These are phyloP conservation scores for Spermophilus dauricus DNA, from an alignment of 2,113 vertebrate species.

Conservation along the genomic window DNA sequence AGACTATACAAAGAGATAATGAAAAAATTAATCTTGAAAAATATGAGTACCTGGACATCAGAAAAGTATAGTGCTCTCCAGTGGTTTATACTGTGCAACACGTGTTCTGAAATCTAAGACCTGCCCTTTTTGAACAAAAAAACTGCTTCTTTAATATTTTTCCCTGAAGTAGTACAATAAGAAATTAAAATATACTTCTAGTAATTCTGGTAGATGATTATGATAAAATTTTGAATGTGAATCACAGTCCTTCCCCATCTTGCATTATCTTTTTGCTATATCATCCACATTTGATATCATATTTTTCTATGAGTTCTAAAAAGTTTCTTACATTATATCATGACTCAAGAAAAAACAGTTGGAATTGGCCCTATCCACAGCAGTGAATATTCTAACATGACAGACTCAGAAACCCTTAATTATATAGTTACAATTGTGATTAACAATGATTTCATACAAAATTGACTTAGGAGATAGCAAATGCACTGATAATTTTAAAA, in stretches of 20 bases:
- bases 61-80: background rate
- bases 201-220: too few species aligned
- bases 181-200: background rate
- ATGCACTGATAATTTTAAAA: background rate
- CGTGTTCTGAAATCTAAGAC: background rate
- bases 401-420: background rate
- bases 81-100: background rate
- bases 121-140: background rate
- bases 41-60: background rate
- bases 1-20: background rate
- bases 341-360: background rate
- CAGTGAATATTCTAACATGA: background rate
- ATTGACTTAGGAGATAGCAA: background rate
- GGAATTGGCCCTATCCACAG: background rate
- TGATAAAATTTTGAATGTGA: too few species aligned
- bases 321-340: background rate
- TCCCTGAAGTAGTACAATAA: background rate
- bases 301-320: background rate
- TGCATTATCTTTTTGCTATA: background rate
- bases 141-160: background rate
- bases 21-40: slow-evolving; percentile 5
- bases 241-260: too few species aligned
- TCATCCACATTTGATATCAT: background rate
- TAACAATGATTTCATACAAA: background rate
- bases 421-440: background rate